Evolutionary conservation across 2,113 vertebrate genomes (phyloP), one percentile per base, ranked within the genome.

Genomic region (Myrmophylax atrothorax): DNA sequence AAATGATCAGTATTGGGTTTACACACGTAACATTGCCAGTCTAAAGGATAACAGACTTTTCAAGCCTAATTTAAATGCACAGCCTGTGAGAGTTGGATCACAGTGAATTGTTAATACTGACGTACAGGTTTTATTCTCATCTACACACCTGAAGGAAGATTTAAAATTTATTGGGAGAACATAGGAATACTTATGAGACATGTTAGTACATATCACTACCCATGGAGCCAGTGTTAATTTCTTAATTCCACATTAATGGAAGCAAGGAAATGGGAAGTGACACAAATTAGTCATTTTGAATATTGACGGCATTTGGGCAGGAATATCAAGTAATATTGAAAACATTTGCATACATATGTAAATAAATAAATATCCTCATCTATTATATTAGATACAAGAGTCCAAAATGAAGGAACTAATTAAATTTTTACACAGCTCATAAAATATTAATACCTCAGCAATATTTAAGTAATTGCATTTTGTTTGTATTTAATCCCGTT

Each of bases 231-330:
- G 26, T 44, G 64, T 56, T 82, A 67, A 52, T 84, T 78, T 87
- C 56, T 78, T 87, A 94, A 94, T 70, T 87, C 35, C 12, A 7
- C 23, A 55, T 56, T 93, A 89, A 91, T 14, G 8, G 60, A 55
- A 87, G 20, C 28, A 93, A 81, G 35, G 26, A 91, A 95, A 94
- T 44, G 29, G 52, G 42, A 97, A 87, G 77, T 59, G 60, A 91
- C 56, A 91, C 29, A 63, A 84, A 93, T 75, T 75, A 87, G 47
- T 75, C 38, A 64, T 47, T 60, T 29, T 87, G 56, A 70, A 93
- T 81, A 94, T n/a, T 89, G 69, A 59, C 44, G 18, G 33, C 28
- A 59, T 81, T 84, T 20, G 35, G 18, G 20, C 72, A 81, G 8
- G 38, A 63, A 52, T 56, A 33, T n/a, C 29, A 74, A 81, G 11